Evolutionary conservation across 2,113 vertebrate species (phyloP).

Genomic region (Ibidorhyncha struthersii): DNA sequence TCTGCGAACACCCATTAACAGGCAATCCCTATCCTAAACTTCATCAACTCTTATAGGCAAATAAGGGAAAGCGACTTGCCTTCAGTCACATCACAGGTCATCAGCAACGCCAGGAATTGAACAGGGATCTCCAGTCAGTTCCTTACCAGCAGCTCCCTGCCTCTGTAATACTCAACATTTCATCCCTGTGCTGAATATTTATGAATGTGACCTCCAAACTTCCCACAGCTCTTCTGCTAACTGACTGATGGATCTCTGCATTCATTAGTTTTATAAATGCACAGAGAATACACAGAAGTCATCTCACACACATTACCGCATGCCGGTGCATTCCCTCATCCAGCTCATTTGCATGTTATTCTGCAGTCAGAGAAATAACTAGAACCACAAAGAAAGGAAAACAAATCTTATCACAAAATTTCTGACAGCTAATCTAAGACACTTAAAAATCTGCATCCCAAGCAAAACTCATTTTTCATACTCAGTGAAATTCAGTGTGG

Average conservation of each 20-base stretch:
- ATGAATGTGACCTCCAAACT: slow-evolving; percentile 52
- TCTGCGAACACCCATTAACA: not conserved
- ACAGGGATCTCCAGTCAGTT: not conserved
- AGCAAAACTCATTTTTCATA: not conserved
- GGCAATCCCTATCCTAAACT: not conserved
- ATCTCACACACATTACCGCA: not conserved
- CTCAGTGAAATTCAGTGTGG: not conserved
- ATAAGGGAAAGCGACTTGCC: not conserved
- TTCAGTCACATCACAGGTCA: not conserved
- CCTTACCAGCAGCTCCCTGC: not conserved
- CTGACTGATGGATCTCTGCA: not conserved
- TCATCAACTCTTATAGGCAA: not conserved
- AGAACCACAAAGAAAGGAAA: not conserved
- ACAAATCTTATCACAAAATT: not conserved
- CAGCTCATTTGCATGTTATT: slow-evolving; percentile 19
- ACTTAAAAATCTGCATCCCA: slow-evolving; percentile 1
- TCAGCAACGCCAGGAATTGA: not conserved
- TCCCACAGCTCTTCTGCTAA: slow-evolving; percentile 12
- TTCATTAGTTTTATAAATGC: slow-evolving; percentile 54
- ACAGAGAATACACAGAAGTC: slow-evolving; percentile 17
- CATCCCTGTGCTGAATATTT: not conserved
- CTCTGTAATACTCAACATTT: not conserved
- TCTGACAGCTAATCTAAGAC: not conserved
- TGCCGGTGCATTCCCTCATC: not conserved
- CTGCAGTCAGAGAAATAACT: not conserved